A percentile compares a stretch with the other conserved stretches of the same genome.
phyloP scores from a whole-genome alignment of 2,888 invertebrate species.

The Campoplex capitator region DNA sequence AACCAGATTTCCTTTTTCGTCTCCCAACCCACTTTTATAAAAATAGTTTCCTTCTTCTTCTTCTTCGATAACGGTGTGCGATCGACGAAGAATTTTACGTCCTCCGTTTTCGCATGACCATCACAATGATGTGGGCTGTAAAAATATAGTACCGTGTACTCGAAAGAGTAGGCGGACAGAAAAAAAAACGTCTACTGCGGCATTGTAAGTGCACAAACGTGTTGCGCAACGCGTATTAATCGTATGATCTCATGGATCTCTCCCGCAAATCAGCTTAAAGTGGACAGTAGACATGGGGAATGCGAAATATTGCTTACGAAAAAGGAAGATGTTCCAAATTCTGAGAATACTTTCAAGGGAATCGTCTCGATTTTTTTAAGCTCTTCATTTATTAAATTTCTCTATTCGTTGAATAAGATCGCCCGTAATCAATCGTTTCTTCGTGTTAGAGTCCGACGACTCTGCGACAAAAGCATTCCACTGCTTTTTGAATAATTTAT shows the following conservation, averaged over 20 bases:
- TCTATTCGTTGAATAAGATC: constrained; percentile 12
- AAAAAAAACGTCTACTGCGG: constrained; percentile 35
- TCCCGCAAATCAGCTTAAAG: constrained; percentile 62
- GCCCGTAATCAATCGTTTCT: constrained; percentile 8
- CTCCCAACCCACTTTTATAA: constrained; percentile 16
- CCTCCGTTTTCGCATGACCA: constrained; percentile 36
- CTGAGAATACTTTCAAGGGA: not conserved
- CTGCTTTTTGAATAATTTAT: not conserved
- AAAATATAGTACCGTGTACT: constrained; percentile 65
- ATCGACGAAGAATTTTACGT: constrained; percentile 52
- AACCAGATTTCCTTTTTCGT: not conserved
- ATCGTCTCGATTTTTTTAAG: not conserved
- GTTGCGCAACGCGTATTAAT: constrained; percentile 74
- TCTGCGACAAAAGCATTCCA: not conserved
- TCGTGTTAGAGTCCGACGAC: not conserved
- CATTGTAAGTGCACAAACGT: constrained; percentile 58
- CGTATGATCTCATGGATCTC: constrained; percentile 76
- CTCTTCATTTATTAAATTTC: constrained; percentile 45
- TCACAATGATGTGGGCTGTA: constrained; percentile 70
- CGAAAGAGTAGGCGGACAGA: constrained; percentile 58
- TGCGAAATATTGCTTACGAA: constrained; percentile 13
- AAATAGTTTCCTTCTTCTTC: constrained; percentile 9
- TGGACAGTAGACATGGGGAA: constrained; percentile 45
- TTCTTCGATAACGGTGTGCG: not conserved
- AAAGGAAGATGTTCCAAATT: constrained; percentile 4